Base-by-base conservation (phyloP, 2,888 invertebrate genomes). In the Timema podura region DNA sequence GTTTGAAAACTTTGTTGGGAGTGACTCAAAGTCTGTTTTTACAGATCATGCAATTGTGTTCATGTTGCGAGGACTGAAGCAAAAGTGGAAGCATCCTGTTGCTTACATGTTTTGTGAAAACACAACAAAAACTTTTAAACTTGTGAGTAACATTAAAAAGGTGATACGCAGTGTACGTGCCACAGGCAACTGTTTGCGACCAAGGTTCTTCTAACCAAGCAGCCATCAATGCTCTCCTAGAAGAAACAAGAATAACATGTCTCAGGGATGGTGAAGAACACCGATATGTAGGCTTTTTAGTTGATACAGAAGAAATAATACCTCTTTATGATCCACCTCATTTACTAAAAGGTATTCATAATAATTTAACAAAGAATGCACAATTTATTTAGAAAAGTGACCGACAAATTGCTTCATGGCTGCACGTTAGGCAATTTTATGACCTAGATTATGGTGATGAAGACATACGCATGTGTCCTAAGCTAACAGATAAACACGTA, bases 1-100 rank as follows among this genome's bases (percentile, higher is more conserved):
- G 13, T 71, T 65, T 61, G 72, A 69, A 47, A 70, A 72, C 51
- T 66, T 65, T 16, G 72, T 68, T n/a, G 13, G 13, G 70, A 70
- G 10, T 44, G 65, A 67, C 65, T 64, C 54, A 69, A 68, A 64
- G 54, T 57, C 49, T n/a, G n/a, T n/a, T n/a, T 64, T 68, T 1
- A 70, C 68, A 13, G 70, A 68, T 66, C 70, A 71, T 71, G 72
- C 70, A 46, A 48, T 72, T 10, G 67, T 72, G 9, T 72, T 72
- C 44, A 71, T 72, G 70, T n/a, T 72, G 11, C 69, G 72, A 15
- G 70, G 72, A n/a, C 11, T 72, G 0, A 49, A 59, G 16, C 65
- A 46, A 47, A 70, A 72, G 15, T 72, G 67, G 65, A 68, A 70
- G 46, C 70, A 70, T 45, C 68, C 72, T 15, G 30, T 70, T 48